Evolutionary conservation across 2,113 vertebrate genomes (phyloP), one percentile per base, ranked within the genome.

Genomic region (Chaetodon auriga): DNA sequence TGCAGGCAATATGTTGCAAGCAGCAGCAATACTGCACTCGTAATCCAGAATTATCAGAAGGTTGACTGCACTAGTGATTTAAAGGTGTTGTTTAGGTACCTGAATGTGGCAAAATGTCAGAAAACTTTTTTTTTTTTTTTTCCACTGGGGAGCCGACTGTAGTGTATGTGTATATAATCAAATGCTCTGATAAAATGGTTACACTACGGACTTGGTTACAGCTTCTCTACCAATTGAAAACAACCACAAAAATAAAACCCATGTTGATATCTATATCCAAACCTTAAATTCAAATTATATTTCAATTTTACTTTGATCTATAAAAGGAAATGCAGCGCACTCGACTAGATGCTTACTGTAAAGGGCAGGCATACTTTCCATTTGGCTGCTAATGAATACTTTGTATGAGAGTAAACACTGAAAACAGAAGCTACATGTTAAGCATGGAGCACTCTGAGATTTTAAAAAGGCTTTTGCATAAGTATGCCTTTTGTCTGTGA

Each of bases 1-100:
- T 74, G 64, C 64, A 61, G 85, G 85, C 85, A 58, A 63, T 78
- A 78, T 85, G 69, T 85, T 84, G 75, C 74, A 85, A 89, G 84
- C 36, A 62, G 70, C 13, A 58, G 82, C 75, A 82, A 86, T 74
- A 43, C 66, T 83, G 21, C 55, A 73, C 4, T 65, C 80, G 57
- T 75, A 87, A 90, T 80, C 13, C 48, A 53, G 46, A 87, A 69
- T 84, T 84, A 90, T 84, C 72, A 85, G 66, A 71, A 16, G 76
- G 46, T 30, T 75, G 77, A 82, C 75, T 79, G 72, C 12, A 45
- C 19, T 12, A 35, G 43, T 0, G 4, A 81, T 69, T 75, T 65
- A 21, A 78, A 68, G 35, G 51, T 63, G 14, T 18, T 18, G 13
- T 54, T 73, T 38, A 60, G 62, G 69, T 65, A 25, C 21, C 30